phyloP scores from a whole-genome alignment of 2,888 invertebrate species.

The Frankliniella fusca region DNA sequence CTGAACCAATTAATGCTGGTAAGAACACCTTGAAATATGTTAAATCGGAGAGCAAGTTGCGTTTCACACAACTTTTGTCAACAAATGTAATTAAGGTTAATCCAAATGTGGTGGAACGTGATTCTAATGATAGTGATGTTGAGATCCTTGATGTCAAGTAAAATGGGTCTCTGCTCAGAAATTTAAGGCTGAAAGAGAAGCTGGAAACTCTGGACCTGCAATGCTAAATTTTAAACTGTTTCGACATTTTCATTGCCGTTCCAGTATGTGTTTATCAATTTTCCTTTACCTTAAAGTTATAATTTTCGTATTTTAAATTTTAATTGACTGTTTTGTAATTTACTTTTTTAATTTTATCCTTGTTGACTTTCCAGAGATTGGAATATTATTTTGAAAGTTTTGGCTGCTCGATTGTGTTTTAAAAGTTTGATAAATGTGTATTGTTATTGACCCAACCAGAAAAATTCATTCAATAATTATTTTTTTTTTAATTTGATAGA shows the following conservation, averaged over 20 bases:
- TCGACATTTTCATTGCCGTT: neutral
- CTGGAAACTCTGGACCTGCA: no score
- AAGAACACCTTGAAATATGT: neutral
- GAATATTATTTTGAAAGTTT: no score
- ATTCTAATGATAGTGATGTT: neutral
- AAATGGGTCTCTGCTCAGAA: neutral
- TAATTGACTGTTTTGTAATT: no score
- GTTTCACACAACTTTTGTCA: neutral
- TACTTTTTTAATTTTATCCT: no score
- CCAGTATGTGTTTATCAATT: no score
- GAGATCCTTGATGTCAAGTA: conserved; percentile 13
- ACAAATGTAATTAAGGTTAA: conserved; percentile 4
- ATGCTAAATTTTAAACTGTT: neutral
- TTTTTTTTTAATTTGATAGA: neutral
- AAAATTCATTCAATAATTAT: neutral
- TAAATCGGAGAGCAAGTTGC: neutral
- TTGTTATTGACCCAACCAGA: no score
- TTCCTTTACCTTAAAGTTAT: no score
- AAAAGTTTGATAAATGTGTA: no score
- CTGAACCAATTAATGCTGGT: neutral
- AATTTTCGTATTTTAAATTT: no score
- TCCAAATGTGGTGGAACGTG: conserved; percentile 1
- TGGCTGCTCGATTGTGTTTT: no score
- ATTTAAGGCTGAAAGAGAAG: neutral
- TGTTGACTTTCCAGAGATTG: no score